Base-by-base conservation (phyloP, 2,888 invertebrate species). In the Ptychoptera contaminata region DNA sequence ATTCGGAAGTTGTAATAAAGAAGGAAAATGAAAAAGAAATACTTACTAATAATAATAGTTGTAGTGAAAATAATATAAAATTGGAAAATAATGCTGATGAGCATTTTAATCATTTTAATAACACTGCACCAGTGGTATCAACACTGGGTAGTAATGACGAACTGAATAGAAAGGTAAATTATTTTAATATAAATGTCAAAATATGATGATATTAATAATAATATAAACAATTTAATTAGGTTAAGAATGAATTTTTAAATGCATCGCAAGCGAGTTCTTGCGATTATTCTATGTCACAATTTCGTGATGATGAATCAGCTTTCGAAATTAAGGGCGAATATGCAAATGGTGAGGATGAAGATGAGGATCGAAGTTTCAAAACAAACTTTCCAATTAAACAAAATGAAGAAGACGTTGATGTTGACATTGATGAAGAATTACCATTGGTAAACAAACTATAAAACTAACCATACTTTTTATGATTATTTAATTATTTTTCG, bases 391-490 rank as follows among this genome's bases (percentile, higher is more conserved):
- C 10, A 34, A 34, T n/a, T n/a, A 34, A 62, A 42, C 56, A 59
- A 34, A 56, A 58, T 8, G 35, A 44, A 11, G 60, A 73, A 5
- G 65, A 68, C 12, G 71, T 68, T 49, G 54, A 68, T 12, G 67
- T 73, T 12, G 76, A 77, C 2, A 79, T 77, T 50, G 82, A 83
- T 51, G 83, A 83, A 58, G 84, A 87, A 61, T 58, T 75, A 41
- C 84, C 86, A 52, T 63, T 85, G 72, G 84, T 84, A 70, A 69
- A 67, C 58, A 45, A 37, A 42, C 11, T 23, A 11, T 35, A 15
- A 37, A 66, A 63, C 54, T 44, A 59, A 60, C 10, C 16, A 37
- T 37, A 16, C 16, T 8, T 15, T 11, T 16, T 16, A 30, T 8
- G 6, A 8, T 15, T 37, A 9, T 37, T 15, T 37, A 16, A 8